These are phyloP conservation scores for Odocoileus hemionus DNA, from an alignment of 2,113 vertebrate genomes.

Conservation along the genomic window DNA sequence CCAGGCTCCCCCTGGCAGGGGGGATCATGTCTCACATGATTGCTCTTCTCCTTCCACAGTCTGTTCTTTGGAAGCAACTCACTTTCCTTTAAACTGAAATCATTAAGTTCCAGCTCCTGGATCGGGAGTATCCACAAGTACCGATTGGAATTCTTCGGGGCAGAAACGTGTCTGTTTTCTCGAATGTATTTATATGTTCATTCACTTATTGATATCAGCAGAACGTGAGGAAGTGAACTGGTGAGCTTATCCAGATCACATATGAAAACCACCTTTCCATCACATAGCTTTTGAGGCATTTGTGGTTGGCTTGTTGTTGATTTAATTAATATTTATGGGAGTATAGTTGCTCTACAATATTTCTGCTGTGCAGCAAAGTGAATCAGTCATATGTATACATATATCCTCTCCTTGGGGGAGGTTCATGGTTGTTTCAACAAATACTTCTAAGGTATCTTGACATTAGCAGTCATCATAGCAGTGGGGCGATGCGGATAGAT, in stretches of 20 bases:
- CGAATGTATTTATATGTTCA: not conserved
- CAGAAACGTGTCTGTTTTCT: not conserved
- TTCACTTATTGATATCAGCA: not conserved
- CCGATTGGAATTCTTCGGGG: not conserved
- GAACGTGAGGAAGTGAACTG: not conserved
- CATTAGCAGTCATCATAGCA: not conserved
- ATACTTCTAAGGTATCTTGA: not conserved
- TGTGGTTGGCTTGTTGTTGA: not conserved
- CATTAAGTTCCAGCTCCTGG: not conserved
- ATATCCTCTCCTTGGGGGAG: not conserved
- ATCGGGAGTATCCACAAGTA: not conserved
- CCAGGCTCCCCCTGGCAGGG: not conserved
- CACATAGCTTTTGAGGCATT: not conserved
- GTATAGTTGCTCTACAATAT: not conserved
- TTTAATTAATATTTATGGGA: not conserved
- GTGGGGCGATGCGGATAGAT: accelerated
- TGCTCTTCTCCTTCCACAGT: not conserved
- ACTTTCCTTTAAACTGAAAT: not conserved
- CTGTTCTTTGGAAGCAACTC: not conserved
- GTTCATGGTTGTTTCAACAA: not conserved
- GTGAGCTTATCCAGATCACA: not conserved
- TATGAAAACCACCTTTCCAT: not conserved
- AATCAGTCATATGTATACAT: not conserved
- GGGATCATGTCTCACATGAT: accelerated
- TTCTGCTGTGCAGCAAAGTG: not conserved